Evolutionary conservation across 2,888 invertebrate species (phyloP).

Genomic region (Drosophila mayaguana): DNA sequence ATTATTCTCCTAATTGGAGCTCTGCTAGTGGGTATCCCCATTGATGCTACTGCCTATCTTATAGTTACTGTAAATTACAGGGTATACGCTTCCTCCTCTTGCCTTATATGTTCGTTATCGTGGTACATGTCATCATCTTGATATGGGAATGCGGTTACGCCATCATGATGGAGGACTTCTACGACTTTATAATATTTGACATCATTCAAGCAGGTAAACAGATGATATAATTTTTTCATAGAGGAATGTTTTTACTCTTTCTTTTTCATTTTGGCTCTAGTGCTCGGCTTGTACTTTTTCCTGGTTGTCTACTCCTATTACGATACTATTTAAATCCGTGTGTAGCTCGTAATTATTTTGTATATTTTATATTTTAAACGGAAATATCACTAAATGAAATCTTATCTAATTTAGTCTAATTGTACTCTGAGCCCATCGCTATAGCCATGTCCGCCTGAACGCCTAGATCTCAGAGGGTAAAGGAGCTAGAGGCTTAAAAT

Average conservation of each 20-base stretch:
- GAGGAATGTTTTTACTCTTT: not conserved
- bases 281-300: slow-evolving; percentile 60
- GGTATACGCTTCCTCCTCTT: slow-evolving; percentile 40
- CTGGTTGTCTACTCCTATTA: slow-evolving; percentile 65
- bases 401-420: not conserved
- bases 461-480: too few species aligned
- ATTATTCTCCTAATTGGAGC: slow-evolving; percentile 55
- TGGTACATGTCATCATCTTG: slow-evolving; percentile 44
- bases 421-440: too few species aligned
- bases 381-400: not conserved
- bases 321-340: slow-evolving; percentile 10
- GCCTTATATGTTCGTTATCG: slow-evolving; percentile 54
- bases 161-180: slow-evolving; percentile 32
- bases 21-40: slow-evolving; percentile 41
- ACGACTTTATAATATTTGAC: slow-evolving; percentile 61
- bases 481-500: too few species aligned
- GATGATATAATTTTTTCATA: not conserved
- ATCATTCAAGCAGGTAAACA: slow-evolving; percentile 47
- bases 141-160: slow-evolving; percentile 41
- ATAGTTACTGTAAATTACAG: slow-evolving; percentile 24
- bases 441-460: too few species aligned
- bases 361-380: not conserved
- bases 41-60: not conserved
- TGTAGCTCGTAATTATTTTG: too few species aligned
- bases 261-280: slow-evolving; percentile 17